Conservation (phyloP, 2,888 invertebrate genomes). For the Shargacucullia verbasci region DNA sequence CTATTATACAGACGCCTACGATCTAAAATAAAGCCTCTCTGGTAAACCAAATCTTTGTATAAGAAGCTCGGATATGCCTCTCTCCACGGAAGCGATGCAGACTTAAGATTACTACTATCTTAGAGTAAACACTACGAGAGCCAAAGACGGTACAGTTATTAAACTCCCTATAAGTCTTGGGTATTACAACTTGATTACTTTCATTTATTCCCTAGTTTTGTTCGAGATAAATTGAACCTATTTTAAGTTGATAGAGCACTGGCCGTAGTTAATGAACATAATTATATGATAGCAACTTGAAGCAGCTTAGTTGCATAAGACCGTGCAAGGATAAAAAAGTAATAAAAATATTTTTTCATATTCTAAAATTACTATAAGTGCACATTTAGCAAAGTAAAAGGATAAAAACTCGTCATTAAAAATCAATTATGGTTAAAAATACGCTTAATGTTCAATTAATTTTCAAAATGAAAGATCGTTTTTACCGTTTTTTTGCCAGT, state of each 20-base stretch:
- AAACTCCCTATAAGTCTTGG: slow-evolving; percentile 7
- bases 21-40: slow-evolving; percentile 11
- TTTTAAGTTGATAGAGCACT: too few species aligned
- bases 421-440: slow-evolving; percentile 8
- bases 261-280: too few species aligned
- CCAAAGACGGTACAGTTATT: slow-evolving; percentile 25
- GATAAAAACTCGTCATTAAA: neutral
- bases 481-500: slow-evolving; percentile 34
- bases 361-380: too few species aligned
- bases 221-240: too few species aligned
- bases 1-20: slow-evolving; percentile 15
- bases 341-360: too few species aligned
- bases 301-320: too few species aligned
- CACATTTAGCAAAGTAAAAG: neutral
- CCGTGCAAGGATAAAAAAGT: too few species aligned
- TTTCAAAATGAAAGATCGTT: slow-evolving; percentile 8
- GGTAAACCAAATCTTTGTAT: slow-evolving; percentile 26
- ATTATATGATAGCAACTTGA: too few species aligned
- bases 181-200: slow-evolving; percentile 1
- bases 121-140: slow-evolving; percentile 42
- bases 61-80: slow-evolving; percentile 19
- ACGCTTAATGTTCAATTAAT: neutral
- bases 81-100: slow-evolving; percentile 52
- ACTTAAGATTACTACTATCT: slow-evolving; percentile 54
- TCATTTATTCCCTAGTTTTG: neutral